A percentile compares a stretch with the other conserved stretches of the same genome.
Evolutionary conservation across 2,113 vertebrate species (phyloP).

Genomic region (Dicerorhinus sumatrensis): DNA sequence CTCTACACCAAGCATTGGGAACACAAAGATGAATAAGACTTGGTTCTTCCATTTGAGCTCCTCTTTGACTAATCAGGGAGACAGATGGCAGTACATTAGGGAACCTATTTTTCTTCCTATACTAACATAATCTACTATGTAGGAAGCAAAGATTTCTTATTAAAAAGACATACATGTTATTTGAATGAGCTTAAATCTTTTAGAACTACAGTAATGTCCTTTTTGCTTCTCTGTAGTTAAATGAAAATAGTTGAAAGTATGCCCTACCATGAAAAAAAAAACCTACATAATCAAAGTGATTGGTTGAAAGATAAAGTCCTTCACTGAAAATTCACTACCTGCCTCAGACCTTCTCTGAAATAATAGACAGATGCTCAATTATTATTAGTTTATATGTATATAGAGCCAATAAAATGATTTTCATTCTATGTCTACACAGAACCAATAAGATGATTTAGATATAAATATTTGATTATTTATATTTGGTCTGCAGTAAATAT

Average conservation of each 20-base stretch:
- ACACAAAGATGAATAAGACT: background rate
- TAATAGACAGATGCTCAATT: background rate
- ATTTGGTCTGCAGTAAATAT: background rate
- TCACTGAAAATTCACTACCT: background rate
- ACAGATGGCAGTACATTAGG: background rate
- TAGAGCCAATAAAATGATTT: background rate
- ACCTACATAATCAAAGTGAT: background rate
- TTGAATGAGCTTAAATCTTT: background rate
- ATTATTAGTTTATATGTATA: background rate
- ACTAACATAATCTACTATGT: background rate
- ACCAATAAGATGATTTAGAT: background rate
- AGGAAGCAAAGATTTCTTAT: background rate
- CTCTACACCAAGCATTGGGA: background rate
- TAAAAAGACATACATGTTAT: background rate
- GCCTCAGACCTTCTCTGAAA: background rate
- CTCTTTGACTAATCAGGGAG: background rate
- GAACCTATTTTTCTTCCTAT: background rate
- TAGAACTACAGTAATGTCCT: background rate
- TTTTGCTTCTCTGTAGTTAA: background rate
- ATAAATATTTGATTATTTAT: background rate
- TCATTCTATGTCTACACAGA: background rate
- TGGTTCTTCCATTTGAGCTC: background rate
- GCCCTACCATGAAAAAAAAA: background rate
- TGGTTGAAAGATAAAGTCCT: background rate
- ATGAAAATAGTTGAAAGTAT: background rate